phyloP scores from a whole-genome alignment of 2,888 invertebrate genomes.

The Macrosoma leucophasiata region DNA sequence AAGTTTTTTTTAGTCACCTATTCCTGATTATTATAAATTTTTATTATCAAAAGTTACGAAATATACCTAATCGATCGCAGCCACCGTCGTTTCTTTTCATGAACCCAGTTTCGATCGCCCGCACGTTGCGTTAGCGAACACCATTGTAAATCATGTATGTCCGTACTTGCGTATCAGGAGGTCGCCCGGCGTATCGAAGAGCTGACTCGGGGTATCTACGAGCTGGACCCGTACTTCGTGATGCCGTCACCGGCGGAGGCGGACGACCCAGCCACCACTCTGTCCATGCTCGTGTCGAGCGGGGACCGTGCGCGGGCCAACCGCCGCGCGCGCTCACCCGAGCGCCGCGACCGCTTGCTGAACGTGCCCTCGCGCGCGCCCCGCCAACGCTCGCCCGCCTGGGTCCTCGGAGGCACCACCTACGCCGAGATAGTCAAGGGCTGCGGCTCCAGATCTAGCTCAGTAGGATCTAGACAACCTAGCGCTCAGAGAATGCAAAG shows the following conservation, averaged over 20 bases:
- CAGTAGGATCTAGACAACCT: conserved; percentile 39
- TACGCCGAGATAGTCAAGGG: conserved; percentile 89
- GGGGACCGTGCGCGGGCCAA: conserved; percentile 46
- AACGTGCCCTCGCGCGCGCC: conserved; percentile 24
- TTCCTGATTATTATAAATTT: conserved; percentile 49
- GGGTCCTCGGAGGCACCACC: conserved; percentile 83
- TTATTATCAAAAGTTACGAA: conserved; percentile 49
- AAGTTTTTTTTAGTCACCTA: conserved; percentile 51
- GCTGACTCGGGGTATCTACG: conserved; percentile 82
- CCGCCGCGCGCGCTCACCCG: conserved; percentile 71
- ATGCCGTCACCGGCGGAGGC: conserved; percentile 78
- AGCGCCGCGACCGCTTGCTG: conserved; percentile 60
- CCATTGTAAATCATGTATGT: conserved; percentile 67
- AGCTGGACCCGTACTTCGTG: conserved; percentile 84
- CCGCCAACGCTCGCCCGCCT: conserved; percentile 82
- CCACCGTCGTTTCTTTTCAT: conserved; percentile 60
- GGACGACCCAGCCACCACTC: conserved; percentile 78
- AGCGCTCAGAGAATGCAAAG: conserved; percentile 35
- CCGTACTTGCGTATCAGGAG: conserved; percentile 80
- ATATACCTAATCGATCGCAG: conserved; percentile 59
- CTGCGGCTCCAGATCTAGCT: conserved; percentile 55
- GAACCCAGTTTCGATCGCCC: conserved; percentile 36
- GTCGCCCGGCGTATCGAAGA: conserved; percentile 82
- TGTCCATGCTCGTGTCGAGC: conserved; percentile 51
- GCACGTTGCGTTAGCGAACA: conserved; percentile 41